Evolutionary conservation across 1,140 invertebrate species (phyloP), one percentile per base, ranked within the genome.

Genomic region (Cydia amplana): DNA sequence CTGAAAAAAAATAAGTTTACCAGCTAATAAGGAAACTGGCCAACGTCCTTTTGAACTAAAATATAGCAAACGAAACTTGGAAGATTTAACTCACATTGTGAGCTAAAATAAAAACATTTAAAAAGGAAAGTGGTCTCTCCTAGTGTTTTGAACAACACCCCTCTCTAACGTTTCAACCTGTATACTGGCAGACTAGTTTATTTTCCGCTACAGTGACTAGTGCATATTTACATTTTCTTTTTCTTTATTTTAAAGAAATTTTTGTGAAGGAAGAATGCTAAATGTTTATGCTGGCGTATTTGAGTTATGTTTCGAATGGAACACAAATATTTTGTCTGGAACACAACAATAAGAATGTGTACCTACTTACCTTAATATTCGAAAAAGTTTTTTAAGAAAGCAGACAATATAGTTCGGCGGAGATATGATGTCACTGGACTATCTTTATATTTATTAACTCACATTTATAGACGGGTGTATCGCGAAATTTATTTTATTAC

Each of bases 191-290:
- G 82, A 82, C 82, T 85, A 82, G 82, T 84, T 87, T 82, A 84
- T 85, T 88, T 87, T 85, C 81, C 76, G 80, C 82, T 83, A 86
- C 81, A 83, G 84, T 82, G 80, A 84, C 80, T 82, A 79, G 81
- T 84, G 81, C 79, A 82, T 83, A 82, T 82, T 82, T 82, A 84
- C 80, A 79, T 77, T 83, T 79, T 76, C 79, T 82, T 84, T 79
- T 70, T 70, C 77, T 63, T 81, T 80, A 77, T 77, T 78, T 65
- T 74, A 80, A 76, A 75, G 76, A 78, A 76, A 77, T 32, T 36
- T 70, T 36, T 36, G 65, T 20, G 65, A 40, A 70, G 65, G 32
- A 70, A 70, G 65, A 70, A 70, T 18, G 65, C 16, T n/a, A 10
- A 40, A 70, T 20, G 65, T 43, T 70, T 1, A 40, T 36, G 65